Conservation (phyloP, 2,888 invertebrate genomes). For the Timema podura region DNA sequence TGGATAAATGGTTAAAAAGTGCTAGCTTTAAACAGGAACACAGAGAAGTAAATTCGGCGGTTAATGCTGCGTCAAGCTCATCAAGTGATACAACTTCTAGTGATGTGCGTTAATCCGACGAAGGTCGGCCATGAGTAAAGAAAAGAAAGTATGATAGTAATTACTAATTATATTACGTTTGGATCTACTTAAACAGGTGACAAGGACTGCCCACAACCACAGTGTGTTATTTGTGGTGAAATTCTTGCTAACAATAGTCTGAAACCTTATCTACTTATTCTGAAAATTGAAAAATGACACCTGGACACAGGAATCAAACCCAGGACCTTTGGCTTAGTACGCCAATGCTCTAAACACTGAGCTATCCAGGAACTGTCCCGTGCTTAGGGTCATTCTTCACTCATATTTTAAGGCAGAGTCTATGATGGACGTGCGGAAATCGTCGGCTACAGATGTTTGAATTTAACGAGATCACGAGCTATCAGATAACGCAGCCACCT, state of each 20-base stretch:
- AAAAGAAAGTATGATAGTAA: neutral
- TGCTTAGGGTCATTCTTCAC: too few relatives aligned
- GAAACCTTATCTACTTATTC: neutral
- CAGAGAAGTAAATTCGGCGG: neutral
- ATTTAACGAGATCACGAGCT: too few relatives aligned
- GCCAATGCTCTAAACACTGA: too few relatives aligned
- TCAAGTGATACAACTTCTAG: neutral
- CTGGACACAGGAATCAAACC: too few relatives aligned
- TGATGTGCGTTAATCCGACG: neutral
- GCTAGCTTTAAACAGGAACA: neutral
- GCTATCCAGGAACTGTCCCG: too few relatives aligned
- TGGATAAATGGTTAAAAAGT: neutral
- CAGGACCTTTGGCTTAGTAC: too few relatives aligned
- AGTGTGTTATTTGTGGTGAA: neutral
- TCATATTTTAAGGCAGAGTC: too few relatives aligned
- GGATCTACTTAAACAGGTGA: neutral
- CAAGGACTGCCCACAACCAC: neutral
- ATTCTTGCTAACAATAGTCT: conserved; percentile 4
- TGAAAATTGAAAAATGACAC: too few relatives aligned
- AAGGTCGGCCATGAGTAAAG: neutral
- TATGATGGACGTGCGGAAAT: too few relatives aligned
- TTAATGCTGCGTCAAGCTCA: neutral
- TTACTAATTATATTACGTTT: neutral
- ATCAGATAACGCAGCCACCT: too few relatives aligned
- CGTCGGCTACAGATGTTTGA: too few relatives aligned